Evolutionary conservation across 1,140 invertebrate species (phyloP).

Genomic region (Brachionus asplanchnoidis): DNA sequence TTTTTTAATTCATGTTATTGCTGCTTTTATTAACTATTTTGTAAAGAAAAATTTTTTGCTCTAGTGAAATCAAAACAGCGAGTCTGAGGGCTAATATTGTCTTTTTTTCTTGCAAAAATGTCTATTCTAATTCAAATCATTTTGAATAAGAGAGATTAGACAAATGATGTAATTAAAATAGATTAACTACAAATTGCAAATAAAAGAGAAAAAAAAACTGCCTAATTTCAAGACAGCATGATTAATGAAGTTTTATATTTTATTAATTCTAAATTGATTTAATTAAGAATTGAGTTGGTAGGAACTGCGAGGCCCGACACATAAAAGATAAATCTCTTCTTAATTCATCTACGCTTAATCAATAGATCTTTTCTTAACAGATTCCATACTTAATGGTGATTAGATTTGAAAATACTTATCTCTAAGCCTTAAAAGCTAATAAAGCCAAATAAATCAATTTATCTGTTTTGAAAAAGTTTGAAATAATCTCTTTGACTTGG

Average conservation of each 20-base stretch:
- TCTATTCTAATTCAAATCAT: neutral
- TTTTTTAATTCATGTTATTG: slow-evolving; percentile 19
- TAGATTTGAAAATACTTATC: neutral
- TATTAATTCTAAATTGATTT: slow-evolving; percentile 37
- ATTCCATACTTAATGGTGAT: slow-evolving; percentile 23
- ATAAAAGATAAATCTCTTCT: slow-evolving; percentile 25
- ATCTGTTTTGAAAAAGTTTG: slow-evolving; percentile 19
- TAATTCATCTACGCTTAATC: neutral
- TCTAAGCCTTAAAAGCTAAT: slow-evolving; percentile 23
- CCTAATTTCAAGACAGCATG: neutral
- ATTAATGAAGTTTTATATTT: slow-evolving; percentile 29
- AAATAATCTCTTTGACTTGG: slow-evolving; percentile 23
- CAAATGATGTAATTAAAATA: slow-evolving; percentile 37
- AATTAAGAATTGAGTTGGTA: neutral
- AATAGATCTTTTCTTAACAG: slow-evolving; percentile 4
- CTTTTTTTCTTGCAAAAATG: neutral
- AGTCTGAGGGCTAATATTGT: neutral
- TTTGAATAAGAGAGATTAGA: slow-evolving; percentile 10
- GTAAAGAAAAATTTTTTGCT: neutral
- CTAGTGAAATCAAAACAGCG: neutral
- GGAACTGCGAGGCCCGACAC: neutral
- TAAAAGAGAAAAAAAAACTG: neutral
- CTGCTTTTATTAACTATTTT: neutral
- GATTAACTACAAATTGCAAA: neutral
- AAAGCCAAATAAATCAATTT: slow-evolving; percentile 24